Percentiles rank a stretch among this genome's conserved stretches.
phyloP scores from a whole-genome alignment of 2,113 vertebrate species.

The Thunnus thynnus region DNA sequence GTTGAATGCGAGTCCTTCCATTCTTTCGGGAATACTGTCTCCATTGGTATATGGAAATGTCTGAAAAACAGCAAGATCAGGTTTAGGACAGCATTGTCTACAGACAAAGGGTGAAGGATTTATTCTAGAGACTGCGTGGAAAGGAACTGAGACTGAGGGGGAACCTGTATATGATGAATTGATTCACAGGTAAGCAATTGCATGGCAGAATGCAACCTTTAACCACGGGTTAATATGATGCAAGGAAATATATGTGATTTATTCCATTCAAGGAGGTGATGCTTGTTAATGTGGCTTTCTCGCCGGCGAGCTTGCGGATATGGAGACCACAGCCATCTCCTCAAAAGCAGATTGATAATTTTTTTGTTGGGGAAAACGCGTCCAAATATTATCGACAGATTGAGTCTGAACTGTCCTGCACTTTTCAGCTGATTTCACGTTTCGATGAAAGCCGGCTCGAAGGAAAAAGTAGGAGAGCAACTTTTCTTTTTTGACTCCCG shows the following conservation, averaged over 20 bases:
- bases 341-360: constrained; percentile 69
- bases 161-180: constrained; percentile 95
- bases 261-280: constrained; percentile 87
- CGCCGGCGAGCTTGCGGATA: constrained; percentile 69
- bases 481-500: constrained; percentile 88
- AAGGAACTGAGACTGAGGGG: constrained; percentile 90
- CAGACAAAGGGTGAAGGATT: constrained; percentile 99
- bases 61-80: constrained; percentile 98
- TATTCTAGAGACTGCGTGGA: constrained; percentile 90
- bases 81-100: constrained; percentile 97
- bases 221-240: constrained; percentile 89
- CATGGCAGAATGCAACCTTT: constrained; percentile 95
- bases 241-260: constrained; percentile 89
- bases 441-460: constrained; percentile 78
- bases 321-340: constrained; percentile 63
- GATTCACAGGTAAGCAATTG: constrained; percentile 98
- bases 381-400: constrained; percentile 84
- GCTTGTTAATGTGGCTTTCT: constrained; percentile 87
- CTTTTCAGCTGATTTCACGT: constrained; percentile 81
- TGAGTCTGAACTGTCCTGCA: constrained; percentile 65
- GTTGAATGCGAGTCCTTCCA: constrained; percentile 94
- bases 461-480: constrained; percentile 79
- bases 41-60: constrained; percentile 95
- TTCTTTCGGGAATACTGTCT: constrained; percentile 99
- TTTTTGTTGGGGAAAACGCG: constrained; percentile 74